A percentile compares a stretch with the other conserved stretches of the same genome.
Evolutionary conservation across 1,140 invertebrate genomes (phyloP).

Genomic region (Apis florea): DNA sequence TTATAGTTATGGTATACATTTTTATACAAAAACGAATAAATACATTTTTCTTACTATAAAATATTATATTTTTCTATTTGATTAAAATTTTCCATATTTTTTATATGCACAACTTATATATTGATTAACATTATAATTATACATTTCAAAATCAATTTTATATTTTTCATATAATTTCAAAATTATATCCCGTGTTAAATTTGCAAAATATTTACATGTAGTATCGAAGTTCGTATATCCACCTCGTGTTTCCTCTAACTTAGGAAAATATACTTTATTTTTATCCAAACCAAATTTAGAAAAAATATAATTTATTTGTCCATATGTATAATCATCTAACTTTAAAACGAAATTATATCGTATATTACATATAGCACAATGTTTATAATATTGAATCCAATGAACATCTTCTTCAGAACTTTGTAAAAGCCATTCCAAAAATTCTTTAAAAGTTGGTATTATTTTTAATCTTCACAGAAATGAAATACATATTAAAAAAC

Average conservation of each 20-base stretch:
- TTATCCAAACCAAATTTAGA: constrained; percentile 64
- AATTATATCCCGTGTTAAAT: constrained; percentile 65
- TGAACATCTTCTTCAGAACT: constrained; percentile 69
- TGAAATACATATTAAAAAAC: not conserved
- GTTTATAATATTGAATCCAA: constrained; percentile 74
- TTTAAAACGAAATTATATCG: constrained; percentile 74
- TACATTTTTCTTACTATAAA: constrained; percentile 24
- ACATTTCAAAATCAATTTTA: constrained; percentile 78
- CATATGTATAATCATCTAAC: constrained; percentile 70
- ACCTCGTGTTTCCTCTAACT: constrained; percentile 62
- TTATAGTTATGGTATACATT: constrained; percentile 24
- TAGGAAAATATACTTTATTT: constrained; percentile 61
- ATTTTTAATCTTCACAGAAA: constrained; percentile 70
- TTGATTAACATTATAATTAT: constrained; percentile 69
- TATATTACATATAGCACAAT: constrained; percentile 74
- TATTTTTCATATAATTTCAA: constrained; percentile 73
- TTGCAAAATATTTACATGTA: constrained; percentile 75
- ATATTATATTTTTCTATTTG: not conserved
- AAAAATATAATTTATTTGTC: constrained; percentile 70
- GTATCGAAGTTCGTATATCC: constrained; percentile 68
- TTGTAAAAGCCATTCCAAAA: constrained; percentile 74
- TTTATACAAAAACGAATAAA: constrained; percentile 48
- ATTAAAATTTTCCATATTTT: constrained; percentile 34
- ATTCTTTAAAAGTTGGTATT: constrained; percentile 78
- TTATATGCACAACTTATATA: constrained; percentile 68